A percentile compares a stretch with the other conserved stretches of the same genome.
Evolutionary conservation across 1,140 invertebrate species (phyloP).

Genomic region (Drosophila obscura): DNA sequence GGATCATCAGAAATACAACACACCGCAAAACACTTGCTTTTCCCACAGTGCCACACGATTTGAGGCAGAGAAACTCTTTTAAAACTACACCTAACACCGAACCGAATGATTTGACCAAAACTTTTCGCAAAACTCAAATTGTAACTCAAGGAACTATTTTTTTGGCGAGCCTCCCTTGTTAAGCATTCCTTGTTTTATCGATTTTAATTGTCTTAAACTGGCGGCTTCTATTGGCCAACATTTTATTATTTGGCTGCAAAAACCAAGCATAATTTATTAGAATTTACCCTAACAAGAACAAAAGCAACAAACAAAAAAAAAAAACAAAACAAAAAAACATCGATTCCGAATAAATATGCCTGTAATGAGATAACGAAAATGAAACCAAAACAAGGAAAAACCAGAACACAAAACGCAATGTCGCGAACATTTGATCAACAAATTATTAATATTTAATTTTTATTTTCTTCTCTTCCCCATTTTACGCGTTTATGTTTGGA

Average conservation of each 20-base stretch:
- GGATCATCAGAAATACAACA: conserved; percentile 15
- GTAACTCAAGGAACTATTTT: conserved; percentile 40
- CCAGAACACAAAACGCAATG: conserved; percentile 57
- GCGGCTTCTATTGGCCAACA: conserved; percentile 10
- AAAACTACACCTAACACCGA: conserved; percentile 23
- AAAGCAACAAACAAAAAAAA: conserved; percentile 11
- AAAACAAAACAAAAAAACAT: conserved; percentile 41
- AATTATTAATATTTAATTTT: conserved; percentile 79
- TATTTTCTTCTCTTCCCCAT: conserved; percentile 80
- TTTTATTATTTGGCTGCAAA: conserved; percentile 37
- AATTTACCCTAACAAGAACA: conserved; percentile 29
- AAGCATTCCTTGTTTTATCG: conserved; percentile 49
- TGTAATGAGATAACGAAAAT: conserved; percentile 42
- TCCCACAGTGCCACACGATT: conserved; percentile 23
- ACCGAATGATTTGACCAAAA: conserved; percentile 40
- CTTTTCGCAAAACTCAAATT: conserved; percentile 31
- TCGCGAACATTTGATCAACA: conserved; percentile 40
- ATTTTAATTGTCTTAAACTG: conserved; percentile 22
- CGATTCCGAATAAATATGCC: conserved; percentile 70
- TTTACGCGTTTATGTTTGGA: conserved; percentile 79
- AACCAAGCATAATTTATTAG: conserved; percentile 51
- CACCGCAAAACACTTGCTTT: conserved; percentile 56
- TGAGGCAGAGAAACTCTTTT: conserved; percentile 31
- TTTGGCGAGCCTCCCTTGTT: not conserved
- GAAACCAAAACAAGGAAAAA: conserved; percentile 19